Evolutionary conservation across 2,113 vertebrate species (phyloP).

Genomic region (Fukomys damarensis): DNA sequence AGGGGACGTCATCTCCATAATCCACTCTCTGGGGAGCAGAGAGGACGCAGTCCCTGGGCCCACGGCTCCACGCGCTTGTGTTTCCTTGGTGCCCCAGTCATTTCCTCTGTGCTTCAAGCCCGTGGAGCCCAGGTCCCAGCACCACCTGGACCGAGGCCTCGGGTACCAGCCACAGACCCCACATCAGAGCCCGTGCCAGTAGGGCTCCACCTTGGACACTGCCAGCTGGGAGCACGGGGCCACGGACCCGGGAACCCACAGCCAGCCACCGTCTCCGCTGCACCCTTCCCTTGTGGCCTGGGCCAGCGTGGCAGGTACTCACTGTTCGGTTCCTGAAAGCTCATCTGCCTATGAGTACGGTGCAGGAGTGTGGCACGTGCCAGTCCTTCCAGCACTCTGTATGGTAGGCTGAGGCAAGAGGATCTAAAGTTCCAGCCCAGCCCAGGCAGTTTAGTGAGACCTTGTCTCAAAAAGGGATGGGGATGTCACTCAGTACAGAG

Average conservation of each 20-base stretch:
- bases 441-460: neutral
- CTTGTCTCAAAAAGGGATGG: neutral
- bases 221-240: neutral
- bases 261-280: neutral
- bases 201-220: rapidly evolving
- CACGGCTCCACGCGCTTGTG: rapidly evolving
- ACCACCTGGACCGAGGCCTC: neutral
- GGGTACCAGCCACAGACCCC: neutral
- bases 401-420: neutral
- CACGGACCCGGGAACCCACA: neutral
- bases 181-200: rapidly evolving
- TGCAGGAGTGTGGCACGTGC: neutral
- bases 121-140: neutral
- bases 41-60: neutral
- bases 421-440: neutral
- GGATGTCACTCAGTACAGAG: neutral
- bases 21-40: neutral
- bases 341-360: neutral
- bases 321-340: neutral
- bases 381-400: neutral
- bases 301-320: neutral
- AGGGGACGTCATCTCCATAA: neutral
- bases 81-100: neutral
- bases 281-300: neutral
- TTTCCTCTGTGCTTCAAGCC: neutral